Conservation (phyloP, 2,797 vertebrate genomes). For the Carcharodon carcharias region DNA sequence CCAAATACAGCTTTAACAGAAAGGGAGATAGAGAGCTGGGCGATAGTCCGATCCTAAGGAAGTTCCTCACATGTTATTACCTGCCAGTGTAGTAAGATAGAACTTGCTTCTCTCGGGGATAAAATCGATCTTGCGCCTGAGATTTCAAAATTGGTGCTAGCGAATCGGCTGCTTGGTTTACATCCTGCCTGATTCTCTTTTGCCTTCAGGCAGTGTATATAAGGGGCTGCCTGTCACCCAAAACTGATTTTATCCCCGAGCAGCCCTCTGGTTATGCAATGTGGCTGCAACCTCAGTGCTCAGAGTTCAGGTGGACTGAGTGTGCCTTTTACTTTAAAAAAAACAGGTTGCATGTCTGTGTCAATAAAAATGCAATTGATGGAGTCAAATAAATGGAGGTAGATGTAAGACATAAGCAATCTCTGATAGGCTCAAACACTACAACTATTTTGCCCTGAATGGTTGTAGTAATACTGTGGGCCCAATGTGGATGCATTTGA, state of each 20-base stretch:
- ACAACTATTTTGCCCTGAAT: not conserved
- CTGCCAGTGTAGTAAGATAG: not conserved
- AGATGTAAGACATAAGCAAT: not conserved
- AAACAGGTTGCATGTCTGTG: not conserved
- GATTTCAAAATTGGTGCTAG: not conserved
- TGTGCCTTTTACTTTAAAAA: not conserved
- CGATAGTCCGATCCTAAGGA: not conserved
- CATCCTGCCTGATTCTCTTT: not conserved
- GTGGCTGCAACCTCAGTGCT: not conserved
- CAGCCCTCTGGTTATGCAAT: not conserved
- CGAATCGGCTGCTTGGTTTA: not conserved
- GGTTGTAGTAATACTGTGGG: not conserved
- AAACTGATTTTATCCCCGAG: not conserved
- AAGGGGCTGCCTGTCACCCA: not conserved
- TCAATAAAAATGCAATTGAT: not conserved
- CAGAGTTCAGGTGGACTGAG: not conserved
- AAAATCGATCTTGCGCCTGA: not conserved
- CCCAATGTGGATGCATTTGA: not conserved
- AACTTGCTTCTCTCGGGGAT: not conserved
- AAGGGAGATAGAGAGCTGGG: not conserved
- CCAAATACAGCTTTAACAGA: not conserved
- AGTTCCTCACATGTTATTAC: not conserved
- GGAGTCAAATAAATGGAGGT: not conserved
- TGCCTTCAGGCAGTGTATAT: not conserved
- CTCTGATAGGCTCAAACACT: not conserved